Evolutionary conservation across 2,113 vertebrate genomes (phyloP).

Genomic region (Falcunculus frontatus): DNA sequence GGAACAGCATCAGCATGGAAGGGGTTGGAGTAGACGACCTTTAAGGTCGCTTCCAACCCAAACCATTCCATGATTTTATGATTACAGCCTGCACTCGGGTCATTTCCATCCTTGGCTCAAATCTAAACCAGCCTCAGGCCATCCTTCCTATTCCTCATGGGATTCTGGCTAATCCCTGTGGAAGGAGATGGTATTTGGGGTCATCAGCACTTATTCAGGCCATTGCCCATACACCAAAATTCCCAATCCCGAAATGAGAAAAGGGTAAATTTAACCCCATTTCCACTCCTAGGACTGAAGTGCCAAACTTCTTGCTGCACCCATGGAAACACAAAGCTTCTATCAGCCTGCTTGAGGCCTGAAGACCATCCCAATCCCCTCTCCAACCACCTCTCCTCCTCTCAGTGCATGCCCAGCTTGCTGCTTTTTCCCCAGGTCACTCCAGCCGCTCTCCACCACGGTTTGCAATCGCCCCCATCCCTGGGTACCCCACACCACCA

Average conservation of each 20-base stretch:
- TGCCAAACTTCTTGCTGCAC: not conserved
- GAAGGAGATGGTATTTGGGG: not conserved
- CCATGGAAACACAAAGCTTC: not conserved
- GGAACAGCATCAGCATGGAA: not conserved
- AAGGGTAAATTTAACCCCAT: not conserved
- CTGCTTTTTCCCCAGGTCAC: rapidly evolving
- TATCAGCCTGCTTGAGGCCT: not conserved
- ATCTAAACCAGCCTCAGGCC: not conserved
- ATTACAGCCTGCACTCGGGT: not conserved
- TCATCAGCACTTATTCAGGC: not conserved
- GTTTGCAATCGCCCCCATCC: rapidly evolving
- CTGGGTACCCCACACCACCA: not conserved
- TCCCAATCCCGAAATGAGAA: not conserved
- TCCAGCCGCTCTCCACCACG: rapidly evolving
- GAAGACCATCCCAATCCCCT: not conserved
- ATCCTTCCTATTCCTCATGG: not conserved
- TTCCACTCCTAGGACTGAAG: not conserved
- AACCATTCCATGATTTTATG: not conserved
- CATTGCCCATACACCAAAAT: not conserved
- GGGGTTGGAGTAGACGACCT: not conserved
- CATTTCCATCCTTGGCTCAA: not conserved
- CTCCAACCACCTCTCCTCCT: not conserved
- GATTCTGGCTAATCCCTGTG: not conserved
- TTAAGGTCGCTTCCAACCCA: not conserved
- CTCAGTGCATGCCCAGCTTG: rapidly evolving